Percentiles rank a stretch among this genome's conserved stretches.
phyloP scores from a whole-genome alignment of 2,888 invertebrate species.

The Phyllotreta cruciferae region DNA sequence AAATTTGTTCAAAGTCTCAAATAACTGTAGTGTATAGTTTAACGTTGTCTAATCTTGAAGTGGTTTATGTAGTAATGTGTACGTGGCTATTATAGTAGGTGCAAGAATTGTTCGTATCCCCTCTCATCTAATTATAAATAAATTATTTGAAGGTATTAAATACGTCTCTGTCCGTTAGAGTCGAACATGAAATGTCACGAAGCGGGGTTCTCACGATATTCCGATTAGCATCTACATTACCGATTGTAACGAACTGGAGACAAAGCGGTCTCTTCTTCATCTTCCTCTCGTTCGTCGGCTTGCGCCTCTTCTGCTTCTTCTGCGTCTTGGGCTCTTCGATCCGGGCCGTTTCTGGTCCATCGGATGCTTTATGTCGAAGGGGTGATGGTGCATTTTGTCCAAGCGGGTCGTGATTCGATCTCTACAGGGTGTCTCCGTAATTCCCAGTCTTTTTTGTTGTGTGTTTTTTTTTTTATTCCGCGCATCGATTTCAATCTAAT shows the following conservation, averaged over 20 bases:
- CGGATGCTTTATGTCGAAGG: constrained; percentile 40
- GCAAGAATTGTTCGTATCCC: too few relatives aligned
- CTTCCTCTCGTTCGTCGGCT: too few relatives aligned
- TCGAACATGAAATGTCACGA: constrained; percentile 55
- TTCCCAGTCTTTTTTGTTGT: not conserved
- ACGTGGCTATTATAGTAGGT: too few relatives aligned
- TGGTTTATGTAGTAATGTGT: too few relatives aligned
- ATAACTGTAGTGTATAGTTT: too few relatives aligned
- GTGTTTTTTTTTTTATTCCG: too few relatives aligned
- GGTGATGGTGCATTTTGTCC: constrained; percentile 45
- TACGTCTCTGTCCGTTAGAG: constrained; percentile 45
- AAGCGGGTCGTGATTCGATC: constrained; percentile 10
- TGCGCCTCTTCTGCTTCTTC: constrained; percentile 13
- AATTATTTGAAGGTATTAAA: too few relatives aligned
- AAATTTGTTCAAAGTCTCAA: too few relatives aligned
- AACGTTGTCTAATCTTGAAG: too few relatives aligned
- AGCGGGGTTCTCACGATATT: constrained; percentile 53
- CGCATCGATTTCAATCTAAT: too few relatives aligned
- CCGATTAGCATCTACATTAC: constrained; percentile 57
- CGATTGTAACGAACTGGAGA: constrained; percentile 51
- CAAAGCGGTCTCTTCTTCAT: constrained; percentile 39
- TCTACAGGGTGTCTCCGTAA: constrained; percentile 11
- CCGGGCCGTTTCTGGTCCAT: constrained; percentile 45
- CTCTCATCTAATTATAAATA: too few relatives aligned
- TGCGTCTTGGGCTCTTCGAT: constrained; percentile 29